A percentile compares a stretch with the other conserved stretches of the same genome.
Conservation (phyloP, 37 sponge, comb jelly and placozoan genomes). For the Crambe crambe region DNA sequence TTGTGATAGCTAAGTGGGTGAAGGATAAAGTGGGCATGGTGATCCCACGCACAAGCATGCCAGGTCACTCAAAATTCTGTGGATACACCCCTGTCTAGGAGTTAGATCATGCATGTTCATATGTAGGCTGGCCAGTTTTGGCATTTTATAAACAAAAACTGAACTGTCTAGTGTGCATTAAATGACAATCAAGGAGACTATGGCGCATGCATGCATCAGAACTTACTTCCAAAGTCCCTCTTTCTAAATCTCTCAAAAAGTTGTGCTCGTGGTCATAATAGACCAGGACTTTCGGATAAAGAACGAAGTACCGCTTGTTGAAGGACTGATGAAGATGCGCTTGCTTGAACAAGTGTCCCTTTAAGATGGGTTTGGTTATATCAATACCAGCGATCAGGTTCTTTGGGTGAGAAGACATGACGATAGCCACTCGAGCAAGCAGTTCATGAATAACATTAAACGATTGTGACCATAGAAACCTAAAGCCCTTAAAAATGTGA, state of each 20-base stretch:
- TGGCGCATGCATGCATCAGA: too few species aligned
- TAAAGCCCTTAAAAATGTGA: neutral
- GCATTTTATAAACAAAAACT: too few species aligned
- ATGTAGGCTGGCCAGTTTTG: too few species aligned
- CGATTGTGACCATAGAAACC: neutral
- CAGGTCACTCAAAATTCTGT: too few species aligned
- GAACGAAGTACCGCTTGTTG: slow-evolving; percentile 79
- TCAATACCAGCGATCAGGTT: slow-evolving; percentile 4
- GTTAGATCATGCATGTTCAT: too few species aligned
- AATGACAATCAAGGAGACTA: too few species aligned
- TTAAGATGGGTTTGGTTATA: slow-evolving; percentile 35
- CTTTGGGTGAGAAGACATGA: neutral
- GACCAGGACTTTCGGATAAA: slow-evolving; percentile 61
- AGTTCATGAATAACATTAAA: neutral
- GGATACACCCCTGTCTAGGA: too few species aligned
- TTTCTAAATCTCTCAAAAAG: slow-evolving; percentile 38
- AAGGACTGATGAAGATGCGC: slow-evolving; percentile 37
- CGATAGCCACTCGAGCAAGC: neutral
- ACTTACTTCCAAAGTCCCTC: slow-evolving; percentile 44
- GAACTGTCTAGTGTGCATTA: too few species aligned
- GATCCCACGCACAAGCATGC: too few species aligned
- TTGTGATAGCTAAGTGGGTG: too few species aligned
- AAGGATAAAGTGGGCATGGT: too few species aligned
- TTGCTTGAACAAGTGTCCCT: slow-evolving; percentile 80
- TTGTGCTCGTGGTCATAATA: slow-evolving; percentile 63